Base-by-base conservation (phyloP, 2,888 invertebrate genomes). In the Pristionchus arcanus region DNA sequence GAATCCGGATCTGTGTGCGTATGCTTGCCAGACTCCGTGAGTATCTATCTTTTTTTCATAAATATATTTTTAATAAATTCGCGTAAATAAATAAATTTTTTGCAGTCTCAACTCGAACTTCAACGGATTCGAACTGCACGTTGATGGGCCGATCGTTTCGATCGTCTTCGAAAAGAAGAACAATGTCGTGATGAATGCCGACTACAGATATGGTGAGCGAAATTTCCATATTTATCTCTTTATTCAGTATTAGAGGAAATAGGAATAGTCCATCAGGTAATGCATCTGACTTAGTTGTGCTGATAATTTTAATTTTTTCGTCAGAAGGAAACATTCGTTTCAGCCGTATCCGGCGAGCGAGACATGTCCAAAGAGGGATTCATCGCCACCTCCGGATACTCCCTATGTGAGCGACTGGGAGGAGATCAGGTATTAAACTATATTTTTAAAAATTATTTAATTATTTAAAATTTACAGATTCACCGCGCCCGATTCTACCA, bases 41-140 rank as follows among this genome's bases (percentile, higher is more conserved):
- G 81, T 81, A 7, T 15, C 28, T 66, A 25, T 31, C 21, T 68
- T 3, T 66, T 11, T 9, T 59, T 19, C 59, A 0, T 59, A n/a
- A n/a, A n/a, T n/a, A n/a, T n/a, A n/a, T n/a, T n/a, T n/a, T n/a
- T n/a, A n/a, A n/a, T n/a, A n/a, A n/a, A n/a, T n/a, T n/a, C 66
- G 11, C 15, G 4, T 21, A 66, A 66, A 1, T 66, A 9, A 66
- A 59, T 66, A 66, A 66, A 28, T 66, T 66, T 11, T 16, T 28
- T 74, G 16, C 74, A 74, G 74, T 15, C 15, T 74, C 74, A 37
- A 74, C 74, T 74, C 74, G 37, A 19, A 74, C 7, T 74, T 74
- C 37, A 21, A 74, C 37, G 74, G 74, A 74, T 37, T 74, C 19
- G 74, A 74, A 74, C 31, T 74, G 5, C 74, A 74, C 74, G 37